phyloP scores from a whole-genome alignment of 1,140 invertebrate genomes.

The Heliconius eleuchia region DNA sequence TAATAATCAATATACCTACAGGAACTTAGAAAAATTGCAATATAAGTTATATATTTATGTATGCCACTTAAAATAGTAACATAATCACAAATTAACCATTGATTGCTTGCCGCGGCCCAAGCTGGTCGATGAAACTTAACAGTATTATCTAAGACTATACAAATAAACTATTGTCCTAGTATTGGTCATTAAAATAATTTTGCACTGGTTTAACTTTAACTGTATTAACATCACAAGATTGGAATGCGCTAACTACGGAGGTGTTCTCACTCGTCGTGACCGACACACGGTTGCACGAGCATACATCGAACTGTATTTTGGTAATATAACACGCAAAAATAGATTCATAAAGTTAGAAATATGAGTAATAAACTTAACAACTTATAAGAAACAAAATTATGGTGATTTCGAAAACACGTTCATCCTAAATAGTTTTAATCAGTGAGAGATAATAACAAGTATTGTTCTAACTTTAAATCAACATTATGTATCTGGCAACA shows the following conservation, averaged over 20 bases:
- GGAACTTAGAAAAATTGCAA: conserved; percentile 81
- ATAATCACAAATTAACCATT: conserved; percentile 62
- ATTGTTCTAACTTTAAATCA: not conserved
- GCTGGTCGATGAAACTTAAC: conserved; percentile 56
- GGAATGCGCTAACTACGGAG: conserved; percentile 74
- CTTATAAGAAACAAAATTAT: not conserved
- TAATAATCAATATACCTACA: conserved; percentile 80
- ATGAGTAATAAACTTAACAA: not conserved
- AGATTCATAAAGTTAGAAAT: not conserved
- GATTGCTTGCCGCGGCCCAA: conserved; percentile 28
- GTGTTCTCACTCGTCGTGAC: conserved; percentile 25
- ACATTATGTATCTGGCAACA: not conserved
- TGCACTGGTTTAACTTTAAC: conserved; percentile 52
- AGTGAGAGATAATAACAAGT: not conserved
- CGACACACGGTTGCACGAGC: not conserved
- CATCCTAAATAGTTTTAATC: not conserved
- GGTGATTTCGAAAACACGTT: not conserved
- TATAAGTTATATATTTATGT: conserved; percentile 80
- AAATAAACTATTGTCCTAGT: conserved; percentile 60
- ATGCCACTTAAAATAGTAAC: conserved; percentile 77
- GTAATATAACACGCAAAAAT: not conserved
- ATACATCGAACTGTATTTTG: not conserved
- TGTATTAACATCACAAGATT: conserved; percentile 57
- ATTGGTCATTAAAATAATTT: conserved; percentile 67
- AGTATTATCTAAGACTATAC: conserved; percentile 61